Percentiles rank a stretch among this genome's conserved stretches.
Evolutionary conservation across 2,797 vertebrate genomes (phyloP).

Genomic region (Chrosomus eos): DNA sequence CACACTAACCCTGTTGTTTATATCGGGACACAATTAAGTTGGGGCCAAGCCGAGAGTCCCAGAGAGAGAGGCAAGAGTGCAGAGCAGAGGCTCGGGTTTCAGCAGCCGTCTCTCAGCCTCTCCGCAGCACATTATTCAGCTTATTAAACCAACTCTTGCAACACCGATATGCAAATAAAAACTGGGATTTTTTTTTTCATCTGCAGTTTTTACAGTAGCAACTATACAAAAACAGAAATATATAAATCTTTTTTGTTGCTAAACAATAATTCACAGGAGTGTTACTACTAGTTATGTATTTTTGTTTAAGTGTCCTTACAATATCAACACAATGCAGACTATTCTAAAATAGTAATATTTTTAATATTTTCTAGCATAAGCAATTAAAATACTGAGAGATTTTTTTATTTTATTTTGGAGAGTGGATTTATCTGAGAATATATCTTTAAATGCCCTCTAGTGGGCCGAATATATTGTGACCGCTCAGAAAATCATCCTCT

Average conservation of each 20-base stretch:
- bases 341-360: neutral
- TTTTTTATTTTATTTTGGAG: neutral
- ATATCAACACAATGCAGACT: neutral
- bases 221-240: neutral
- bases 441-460: neutral
- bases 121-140: conserved; percentile 50
- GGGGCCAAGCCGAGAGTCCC: conserved; percentile 88
- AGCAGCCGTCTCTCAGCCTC: conserved; percentile 61
- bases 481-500: neutral
- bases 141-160: conserved; percentile 3
- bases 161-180: neutral
- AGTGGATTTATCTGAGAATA: neutral
- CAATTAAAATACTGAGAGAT: neutral
- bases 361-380: too few species aligned
- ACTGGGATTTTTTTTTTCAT: neutral
- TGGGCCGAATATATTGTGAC: neutral
- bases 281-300: neutral
- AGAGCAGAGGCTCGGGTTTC: conserved; percentile 86
- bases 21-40: conserved; percentile 88
- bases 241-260: neutral
- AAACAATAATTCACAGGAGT: neutral
- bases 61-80: conserved; percentile 90
- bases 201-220: neutral
- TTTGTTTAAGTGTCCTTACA: neutral
- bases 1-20: conserved; percentile 94